phyloP scores from a whole-genome alignment of 1,140 invertebrate species.

The Diorhabda elongata region DNA sequence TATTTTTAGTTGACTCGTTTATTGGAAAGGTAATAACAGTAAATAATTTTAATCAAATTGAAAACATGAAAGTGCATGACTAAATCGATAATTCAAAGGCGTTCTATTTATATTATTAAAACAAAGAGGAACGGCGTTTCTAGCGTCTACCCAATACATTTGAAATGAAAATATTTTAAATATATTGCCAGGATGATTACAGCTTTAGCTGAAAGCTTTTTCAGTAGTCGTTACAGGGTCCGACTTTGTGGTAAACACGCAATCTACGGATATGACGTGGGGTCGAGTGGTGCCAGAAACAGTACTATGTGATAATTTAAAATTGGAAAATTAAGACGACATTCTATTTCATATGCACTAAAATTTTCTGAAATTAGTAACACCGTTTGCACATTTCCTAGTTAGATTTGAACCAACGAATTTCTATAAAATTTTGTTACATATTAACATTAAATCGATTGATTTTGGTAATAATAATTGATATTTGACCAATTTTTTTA shows the following conservation, averaged over 20 bases:
- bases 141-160: conserved; percentile 9
- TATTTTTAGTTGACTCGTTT: no score
- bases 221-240: conserved; percentile 20
- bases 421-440: no score
- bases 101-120: conserved; percentile 16
- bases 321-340: no score
- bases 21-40: not conserved
- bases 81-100: conserved; percentile 2
- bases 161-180: conserved; percentile 19
- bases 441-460: no score
- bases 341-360: not conserved
- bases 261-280: not conserved
- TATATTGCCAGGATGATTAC: conserved; percentile 21
- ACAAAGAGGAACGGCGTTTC: conserved; percentile 12
- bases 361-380: not conserved
- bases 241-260: not conserved
- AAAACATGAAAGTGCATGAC: conserved; percentile 11
- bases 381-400: not conserved
- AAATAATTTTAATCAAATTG: conserved; percentile 3
- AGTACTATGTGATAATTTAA: no score
- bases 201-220: conserved; percentile 18
- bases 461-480: no score
- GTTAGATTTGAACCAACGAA: not conserved
- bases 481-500: no score
- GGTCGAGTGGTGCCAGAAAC: not conserved